Conservation (phyloP, 2,888 invertebrate species). For the Amiota mariae region DNA sequence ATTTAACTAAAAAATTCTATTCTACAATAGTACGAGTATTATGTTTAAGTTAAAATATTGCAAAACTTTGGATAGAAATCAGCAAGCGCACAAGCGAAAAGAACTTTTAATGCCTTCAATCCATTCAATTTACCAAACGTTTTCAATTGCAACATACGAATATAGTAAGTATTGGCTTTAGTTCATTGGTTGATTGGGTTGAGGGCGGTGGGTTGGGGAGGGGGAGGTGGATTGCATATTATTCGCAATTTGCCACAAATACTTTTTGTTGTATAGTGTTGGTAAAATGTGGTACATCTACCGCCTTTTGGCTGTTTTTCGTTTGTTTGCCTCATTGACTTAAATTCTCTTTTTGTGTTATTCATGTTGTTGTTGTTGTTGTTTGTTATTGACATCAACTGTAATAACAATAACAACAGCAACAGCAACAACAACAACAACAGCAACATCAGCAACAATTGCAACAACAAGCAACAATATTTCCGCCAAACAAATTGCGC, state of each 20-base stretch:
- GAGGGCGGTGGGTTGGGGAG: too few relatives aligned
- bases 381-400: slow-evolving; percentile 14
- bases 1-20: too few relatives aligned
- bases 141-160: background rate
- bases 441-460: slow-evolving; percentile 43
- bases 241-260: slow-evolving; percentile 11
- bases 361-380: slow-evolving; percentile 13
- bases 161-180: too few relatives aligned
- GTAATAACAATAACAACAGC: background rate
- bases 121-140: background rate
- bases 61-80: too few relatives aligned
- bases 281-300: background rate
- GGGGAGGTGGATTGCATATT: too few relatives aligned
- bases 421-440: slow-evolving; percentile 31
- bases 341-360: background rate
- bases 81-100: too few relatives aligned
- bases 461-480: slow-evolving; percentile 51
- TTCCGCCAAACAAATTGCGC: slow-evolving; percentile 64
- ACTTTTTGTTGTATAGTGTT: slow-evolving; percentile 1
- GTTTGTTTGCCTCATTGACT: slow-evolving; percentile 15
- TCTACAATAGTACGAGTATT: too few relatives aligned
- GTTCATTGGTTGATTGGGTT: too few relatives aligned
- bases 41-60: too few relatives aligned
- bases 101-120: background rate
- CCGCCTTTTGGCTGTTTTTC: slow-evolving; percentile 25